Base-by-base conservation (phyloP, 1,140 invertebrate species). In the Globodera rostochiensis region DNA sequence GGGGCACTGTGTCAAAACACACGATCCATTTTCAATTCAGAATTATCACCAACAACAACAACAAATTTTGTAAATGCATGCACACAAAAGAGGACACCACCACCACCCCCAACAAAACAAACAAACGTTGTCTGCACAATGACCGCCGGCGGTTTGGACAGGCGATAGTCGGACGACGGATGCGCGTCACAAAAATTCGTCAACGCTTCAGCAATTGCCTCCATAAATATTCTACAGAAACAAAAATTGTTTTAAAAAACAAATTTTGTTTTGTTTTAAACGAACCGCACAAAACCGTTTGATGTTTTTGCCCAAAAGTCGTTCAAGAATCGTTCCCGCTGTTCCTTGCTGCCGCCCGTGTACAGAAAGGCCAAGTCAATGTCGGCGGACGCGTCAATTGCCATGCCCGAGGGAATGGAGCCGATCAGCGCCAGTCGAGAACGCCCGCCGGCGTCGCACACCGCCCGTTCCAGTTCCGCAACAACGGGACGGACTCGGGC, bases 351-450 rank as follows among this genome's bases (percentile, higher is more conserved):
- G 57, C 11, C 15, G 57, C 57, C 57, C 5, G 11, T 15, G 15
- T 60, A 60, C 11, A 60, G 11, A 60, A 84, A 82, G 25, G 76
- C 80, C 36, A 84, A 76, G 60, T 84, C 83, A 36, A 85, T 25
- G 70, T 84, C 83, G 4, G 83, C 82, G 0, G 64, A 19, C 4
- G 19, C 36, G n/a, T 84, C 83, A 0, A 74, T 13, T 0, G 67
- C 80, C 66, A 84, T 73, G 60, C 81, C 69, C 11, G 74, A 82
- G 15, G 53, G 53, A 1, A 86, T 66, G 25, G 83, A 84, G 19
- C 83, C 83, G 77, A 84, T 66, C 4, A 79, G n/a, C n/a, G 86
- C 60, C 8, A 84, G n/a, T n/a, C 84, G 85, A 6, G 84, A 81
- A 71, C 25, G 69, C 6, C 46, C 57, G 5, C 13, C 15, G 5